A percentile compares a stretch with the other conserved stretches of the same genome.
These are phyloP conservation scores for Heliconius nattereri DNA, from an alignment of 1,140 invertebrate genomes.

Conservation along the genomic window DNA sequence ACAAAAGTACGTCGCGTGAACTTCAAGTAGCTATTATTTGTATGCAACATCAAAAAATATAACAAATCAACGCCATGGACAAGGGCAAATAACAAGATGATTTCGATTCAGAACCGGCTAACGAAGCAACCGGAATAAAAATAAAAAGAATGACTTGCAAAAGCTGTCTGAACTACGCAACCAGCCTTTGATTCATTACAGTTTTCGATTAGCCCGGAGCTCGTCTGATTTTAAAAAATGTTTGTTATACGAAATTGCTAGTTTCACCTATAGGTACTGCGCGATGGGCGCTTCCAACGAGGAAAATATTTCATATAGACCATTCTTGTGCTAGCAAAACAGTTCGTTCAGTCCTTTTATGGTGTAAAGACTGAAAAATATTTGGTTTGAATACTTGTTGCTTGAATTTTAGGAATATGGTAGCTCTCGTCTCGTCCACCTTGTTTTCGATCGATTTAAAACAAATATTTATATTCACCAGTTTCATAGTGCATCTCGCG, in stretches of 20 bases:
- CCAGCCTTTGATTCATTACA: constrained; percentile 77
- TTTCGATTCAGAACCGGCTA: constrained; percentile 66
- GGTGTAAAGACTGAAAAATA: not conserved
- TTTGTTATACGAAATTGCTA: constrained; percentile 43
- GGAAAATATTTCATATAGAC: constrained; percentile 7
- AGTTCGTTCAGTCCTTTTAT: not conserved
- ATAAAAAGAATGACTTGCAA: constrained; percentile 52
- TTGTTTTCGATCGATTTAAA: not conserved
- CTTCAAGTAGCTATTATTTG: constrained; percentile 8
- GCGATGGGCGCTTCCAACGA: not conserved
- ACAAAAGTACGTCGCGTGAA: not conserved
- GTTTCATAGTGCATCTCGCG: no score
- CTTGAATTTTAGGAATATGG: not conserved
- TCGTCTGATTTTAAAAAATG: constrained; percentile 49
- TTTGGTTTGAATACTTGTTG: not conserved
- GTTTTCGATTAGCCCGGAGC: constrained; percentile 69
- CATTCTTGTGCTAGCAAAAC: not conserved
- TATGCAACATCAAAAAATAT: constrained; percentile 27
- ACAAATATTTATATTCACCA: no score
- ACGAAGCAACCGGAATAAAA: constrained; percentile 63
- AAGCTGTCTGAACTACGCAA: constrained; percentile 67
- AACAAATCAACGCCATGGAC: constrained; percentile 6
- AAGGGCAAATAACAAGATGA: constrained; percentile 65
- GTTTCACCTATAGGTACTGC: constrained; percentile 17
- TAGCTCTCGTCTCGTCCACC: not conserved